Evolutionary conservation across 1,140 invertebrate species (phyloP).

Genomic region (Dreissena rostriformis): DNA sequence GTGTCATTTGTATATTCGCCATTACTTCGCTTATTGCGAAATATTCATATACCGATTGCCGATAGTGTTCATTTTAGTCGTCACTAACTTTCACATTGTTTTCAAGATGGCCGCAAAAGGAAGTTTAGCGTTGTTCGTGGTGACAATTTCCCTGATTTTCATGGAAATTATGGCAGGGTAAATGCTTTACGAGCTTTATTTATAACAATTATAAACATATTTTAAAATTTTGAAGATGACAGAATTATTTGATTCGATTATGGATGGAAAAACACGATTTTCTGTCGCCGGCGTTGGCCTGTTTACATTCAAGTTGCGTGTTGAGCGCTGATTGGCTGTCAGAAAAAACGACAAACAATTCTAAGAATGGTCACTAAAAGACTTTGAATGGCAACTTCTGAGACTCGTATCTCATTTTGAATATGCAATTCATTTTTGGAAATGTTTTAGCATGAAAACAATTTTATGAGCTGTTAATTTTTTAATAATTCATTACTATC

Average conservation of each 20-base stretch:
- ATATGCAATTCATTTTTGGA: no score
- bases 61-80: no score
- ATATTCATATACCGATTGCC: no score
- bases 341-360: background rate
- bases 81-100: no score
- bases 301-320: constrained; percentile 43
- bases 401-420: no score
- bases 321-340: constrained; percentile 54
- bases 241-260: background rate
- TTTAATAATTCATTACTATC: no score
- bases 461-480: no score
- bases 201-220: background rate
- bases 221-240: background rate
- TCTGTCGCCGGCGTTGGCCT: constrained; percentile 1
- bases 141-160: constrained; percentile 65
- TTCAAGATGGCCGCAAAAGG: constrained; percentile 74
- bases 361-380: background rate
- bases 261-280: background rate
- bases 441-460: no score
- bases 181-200: constrained; percentile 33
- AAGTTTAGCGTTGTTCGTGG: constrained; percentile 53
- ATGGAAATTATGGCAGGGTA: constrained; percentile 74
- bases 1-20: no score
- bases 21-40: no score
- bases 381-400: background rate